Evolutionary conservation across 2,888 invertebrate species (phyloP).

Genomic region (Eubasilissa splendida): DNA sequence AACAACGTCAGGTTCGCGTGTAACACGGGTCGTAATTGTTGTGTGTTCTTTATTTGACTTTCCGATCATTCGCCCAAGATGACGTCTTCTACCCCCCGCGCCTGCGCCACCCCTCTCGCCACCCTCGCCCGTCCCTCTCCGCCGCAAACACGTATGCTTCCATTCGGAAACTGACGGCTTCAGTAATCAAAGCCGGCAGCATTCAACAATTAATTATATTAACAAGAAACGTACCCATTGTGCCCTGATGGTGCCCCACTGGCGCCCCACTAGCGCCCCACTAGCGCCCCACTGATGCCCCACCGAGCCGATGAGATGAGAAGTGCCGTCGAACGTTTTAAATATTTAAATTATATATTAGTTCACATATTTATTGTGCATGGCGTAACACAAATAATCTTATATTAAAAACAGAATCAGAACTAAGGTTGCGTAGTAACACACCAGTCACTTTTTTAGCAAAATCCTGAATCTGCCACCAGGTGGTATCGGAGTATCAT

Average conservation of each 20-base stretch:
- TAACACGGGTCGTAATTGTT: too few species aligned
- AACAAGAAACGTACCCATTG: slow-evolving; percentile 50
- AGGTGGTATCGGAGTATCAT: too few species aligned
- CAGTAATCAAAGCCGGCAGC: slow-evolving; percentile 55
- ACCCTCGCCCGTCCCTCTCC: not conserved
- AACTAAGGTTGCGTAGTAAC: too few species aligned
- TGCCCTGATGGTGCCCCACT: slow-evolving; percentile 2
- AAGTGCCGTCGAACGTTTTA: too few species aligned
- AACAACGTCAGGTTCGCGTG: too few species aligned
- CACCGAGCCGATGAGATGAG: too few species aligned
- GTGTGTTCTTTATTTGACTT: not conserved
- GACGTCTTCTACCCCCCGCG: not conserved
- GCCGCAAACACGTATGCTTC: slow-evolving; percentile 32
- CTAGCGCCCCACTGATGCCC: too few species aligned
- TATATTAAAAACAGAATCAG: too few species aligned
- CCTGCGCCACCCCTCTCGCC: not conserved
- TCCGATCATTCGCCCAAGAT: not conserved
- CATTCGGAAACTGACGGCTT: slow-evolving; percentile 48
- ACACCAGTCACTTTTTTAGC: too few species aligned
- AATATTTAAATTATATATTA: not conserved
- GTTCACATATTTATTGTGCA: not conserved
- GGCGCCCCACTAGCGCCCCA: not conserved
- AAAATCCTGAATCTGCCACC: too few species aligned
- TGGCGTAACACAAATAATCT: too few species aligned
- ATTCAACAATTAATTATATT: slow-evolving; percentile 55